Percentiles rank a stretch among this genome's conserved stretches.
These are phyloP conservation scores for Thaumatotibia leucotreta DNA, from an alignment of 1,140 invertebrate genomes.

Conservation along the genomic window DNA sequence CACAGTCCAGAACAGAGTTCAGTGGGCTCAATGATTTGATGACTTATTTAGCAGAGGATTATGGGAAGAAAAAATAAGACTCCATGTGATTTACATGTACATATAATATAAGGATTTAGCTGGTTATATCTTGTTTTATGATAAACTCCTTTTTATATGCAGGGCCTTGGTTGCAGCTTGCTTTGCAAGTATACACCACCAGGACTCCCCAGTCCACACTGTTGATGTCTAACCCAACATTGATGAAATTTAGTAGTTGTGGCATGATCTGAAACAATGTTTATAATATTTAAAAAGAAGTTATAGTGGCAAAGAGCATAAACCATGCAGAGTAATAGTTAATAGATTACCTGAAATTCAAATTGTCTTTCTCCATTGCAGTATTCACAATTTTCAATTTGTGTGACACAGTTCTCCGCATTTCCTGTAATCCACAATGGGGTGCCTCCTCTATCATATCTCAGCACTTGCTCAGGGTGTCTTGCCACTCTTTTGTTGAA, in stretches of 20 bases:
- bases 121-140: conserved; percentile 91
- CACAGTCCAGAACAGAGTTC: conserved; percentile 91
- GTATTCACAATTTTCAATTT: conserved; percentile 83
- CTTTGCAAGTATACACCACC: conserved; percentile 89
- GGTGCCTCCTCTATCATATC: conserved; percentile 86
- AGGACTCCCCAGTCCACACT: conserved; percentile 94
- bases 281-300: too few species aligned
- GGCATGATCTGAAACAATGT: conserved; percentile 89
- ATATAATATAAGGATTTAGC: conserved; percentile 29
- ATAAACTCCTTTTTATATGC: conserved; percentile 87
- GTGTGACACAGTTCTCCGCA: conserved; percentile 47
- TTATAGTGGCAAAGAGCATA: too few species aligned
- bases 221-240: conserved; percentile 82
- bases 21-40: conserved; percentile 88
- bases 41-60: conserved; percentile 82
- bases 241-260: conserved; percentile 87
- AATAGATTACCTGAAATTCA: conserved; percentile 89
- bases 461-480: conserved; percentile 87
- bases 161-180: conserved; percentile 82
- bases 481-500: conserved; percentile 80
- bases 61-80: conserved; percentile 52
- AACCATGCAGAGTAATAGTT: too few species aligned
- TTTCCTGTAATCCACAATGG: conserved; percentile 88
- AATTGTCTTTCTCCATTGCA: conserved; percentile 88
- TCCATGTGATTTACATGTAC: background rate